These are phyloP conservation scores for Hermodice carunculata DNA, from an alignment of 2,888 invertebrate genomes.

Conservation along the genomic window DNA sequence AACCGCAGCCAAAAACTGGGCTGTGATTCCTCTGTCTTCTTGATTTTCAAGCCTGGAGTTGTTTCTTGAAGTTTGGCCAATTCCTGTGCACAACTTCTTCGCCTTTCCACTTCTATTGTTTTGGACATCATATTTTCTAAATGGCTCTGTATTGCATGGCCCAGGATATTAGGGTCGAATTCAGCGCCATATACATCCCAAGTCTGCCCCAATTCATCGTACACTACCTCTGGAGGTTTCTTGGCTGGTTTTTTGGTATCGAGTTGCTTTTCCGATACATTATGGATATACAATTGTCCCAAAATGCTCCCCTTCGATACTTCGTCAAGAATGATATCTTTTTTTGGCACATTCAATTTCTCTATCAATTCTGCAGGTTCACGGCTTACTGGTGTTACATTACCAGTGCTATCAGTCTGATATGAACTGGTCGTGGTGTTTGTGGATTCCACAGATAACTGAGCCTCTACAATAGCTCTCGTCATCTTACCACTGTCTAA, in stretches of 20 bases:
- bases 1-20: conserved; percentile 18
- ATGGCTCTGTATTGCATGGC: conserved; percentile 46
- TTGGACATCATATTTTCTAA: conserved; percentile 35
- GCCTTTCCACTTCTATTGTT: neutral
- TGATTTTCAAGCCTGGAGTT: neutral
- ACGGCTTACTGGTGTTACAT: no score
- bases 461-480: conserved; percentile 9
- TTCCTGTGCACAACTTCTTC: no score
- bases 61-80: no score
- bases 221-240: conserved; percentile 39
- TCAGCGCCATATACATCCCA: conserved; percentile 54
- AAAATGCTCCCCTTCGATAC: no score
- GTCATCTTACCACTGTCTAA: conserved; percentile 16
- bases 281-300: no score
- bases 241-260: no score
- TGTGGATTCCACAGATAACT: conserved; percentile 18
- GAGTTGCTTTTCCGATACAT: neutral
- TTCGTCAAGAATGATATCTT: no score
- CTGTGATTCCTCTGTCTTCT: neutral
- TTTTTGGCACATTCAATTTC: no score
- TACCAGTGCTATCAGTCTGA: no score
- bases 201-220: conserved; percentile 50
- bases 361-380: no score
- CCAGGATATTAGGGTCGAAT: conserved; percentile 48
- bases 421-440: no score